Base-by-base conservation (phyloP, 2,888 invertebrate species). In the Stenichneumon culpator region DNA sequence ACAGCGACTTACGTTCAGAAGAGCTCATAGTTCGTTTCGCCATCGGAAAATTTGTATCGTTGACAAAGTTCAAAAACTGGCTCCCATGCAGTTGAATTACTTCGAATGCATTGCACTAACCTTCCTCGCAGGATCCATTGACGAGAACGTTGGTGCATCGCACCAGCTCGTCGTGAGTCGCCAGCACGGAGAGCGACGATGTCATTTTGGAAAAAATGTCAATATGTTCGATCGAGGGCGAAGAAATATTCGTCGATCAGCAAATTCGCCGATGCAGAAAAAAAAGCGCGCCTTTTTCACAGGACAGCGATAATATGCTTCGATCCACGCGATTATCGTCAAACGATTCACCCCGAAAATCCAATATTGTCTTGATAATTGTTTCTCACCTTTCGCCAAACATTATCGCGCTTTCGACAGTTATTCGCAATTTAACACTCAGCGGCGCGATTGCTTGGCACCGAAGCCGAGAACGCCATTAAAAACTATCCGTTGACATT, bases 81-180 rank as follows among this genome's bases (percentile, higher is more conserved):
- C 44, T 57, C n/a, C 36, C 57, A 25, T 47, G 14, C 50, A 50
- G 63, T 69, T 7, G 14, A 50, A 44, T 19, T 22, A 36, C 72
- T 52, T 68, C 57, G 36, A 67, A 19, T 11, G 14, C n/a, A 67
- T 16, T 7, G 39, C 44, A 78, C 95, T 95, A 93, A 96, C 96
- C 95, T 95, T 96, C 96, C 94, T 97, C 97, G 22, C 96, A 95
- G 2, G 95, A 95, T 89, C 96, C 96, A 89, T 96, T 96, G 80
- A 96, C 95, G 65, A 97, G 94, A 68, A 96, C 95, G 89, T 95
- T 95, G 87, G 96, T 95, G 90, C 96, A 95, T 87, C 97, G 95
- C 91, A 96, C 96, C 88, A 97, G 94, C 94, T 97, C 97, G 92
- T 97, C 97, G 92, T 96, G 96, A 90, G 96, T 96, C 22, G 97